Conservation (phyloP, 2,888 invertebrate genomes). For the Tolmerus cingulatus region DNA sequence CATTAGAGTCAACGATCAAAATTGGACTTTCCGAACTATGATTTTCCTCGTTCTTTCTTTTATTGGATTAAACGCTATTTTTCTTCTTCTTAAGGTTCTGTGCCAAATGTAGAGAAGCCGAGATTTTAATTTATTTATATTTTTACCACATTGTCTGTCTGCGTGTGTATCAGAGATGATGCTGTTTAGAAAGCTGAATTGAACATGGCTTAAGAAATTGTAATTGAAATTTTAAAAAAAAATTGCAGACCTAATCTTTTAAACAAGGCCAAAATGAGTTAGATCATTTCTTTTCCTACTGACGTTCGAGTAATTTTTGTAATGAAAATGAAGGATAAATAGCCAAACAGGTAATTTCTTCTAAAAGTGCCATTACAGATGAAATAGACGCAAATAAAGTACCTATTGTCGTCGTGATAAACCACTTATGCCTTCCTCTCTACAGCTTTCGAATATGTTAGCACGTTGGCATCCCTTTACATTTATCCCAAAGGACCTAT, state of each 20-base stretch:
- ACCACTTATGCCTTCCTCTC: not conserved
- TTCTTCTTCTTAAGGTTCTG: not conserved
- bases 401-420: not conserved
- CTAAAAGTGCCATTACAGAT: not conserved
- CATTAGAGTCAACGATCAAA: not conserved
- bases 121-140: too few relatives aligned
- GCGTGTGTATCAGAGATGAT: too few relatives aligned
- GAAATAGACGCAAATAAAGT: not conserved
- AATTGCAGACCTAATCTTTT: too few relatives aligned
- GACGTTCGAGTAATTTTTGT: not conserved
- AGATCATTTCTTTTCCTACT: not conserved
- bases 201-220: too few relatives aligned
- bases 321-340: not conserved
- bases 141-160: too few relatives aligned
- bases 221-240: too few relatives aligned
- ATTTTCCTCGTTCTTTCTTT: not conserved
- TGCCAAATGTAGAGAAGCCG: too few relatives aligned
- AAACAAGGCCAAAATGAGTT: not conserved
- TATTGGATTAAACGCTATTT: not conserved
- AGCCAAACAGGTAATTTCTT: not conserved
- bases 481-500: constrained; percentile 11
- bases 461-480: not conserved
- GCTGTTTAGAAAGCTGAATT: too few relatives aligned
- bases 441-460: not conserved
- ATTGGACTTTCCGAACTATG: not conserved